Conservation (phyloP, 2,888 invertebrate genomes). For the Aphodius granarius region DNA sequence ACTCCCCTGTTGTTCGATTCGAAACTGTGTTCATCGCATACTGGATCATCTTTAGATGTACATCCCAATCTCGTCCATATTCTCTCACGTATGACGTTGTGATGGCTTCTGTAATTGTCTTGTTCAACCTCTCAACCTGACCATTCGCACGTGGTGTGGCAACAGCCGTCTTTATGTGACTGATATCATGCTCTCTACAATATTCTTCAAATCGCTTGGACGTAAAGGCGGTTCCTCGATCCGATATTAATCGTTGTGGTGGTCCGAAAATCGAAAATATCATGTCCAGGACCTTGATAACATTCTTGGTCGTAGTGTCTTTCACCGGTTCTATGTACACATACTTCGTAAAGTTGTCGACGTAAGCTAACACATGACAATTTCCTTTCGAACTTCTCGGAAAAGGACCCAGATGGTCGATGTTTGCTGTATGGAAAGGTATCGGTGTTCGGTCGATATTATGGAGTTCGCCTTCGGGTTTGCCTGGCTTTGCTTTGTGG, state of each 20-base stretch:
- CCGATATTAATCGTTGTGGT: slow-evolving; percentile 16
- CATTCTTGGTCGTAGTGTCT: slow-evolving; percentile 9
- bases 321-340: neutral
- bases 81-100: slow-evolving; percentile 34
- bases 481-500: slow-evolving; percentile 19
- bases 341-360: slow-evolving; percentile 15
- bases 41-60: slow-evolving; percentile 36
- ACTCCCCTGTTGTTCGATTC: slow-evolving; percentile 35
- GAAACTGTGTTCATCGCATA: slow-evolving; percentile 30
- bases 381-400: slow-evolving; percentile 11
- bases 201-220: slow-evolving; percentile 1
- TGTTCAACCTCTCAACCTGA: slow-evolving; percentile 35
- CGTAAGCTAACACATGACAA: neutral
- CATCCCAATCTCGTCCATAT: slow-evolving; percentile 42
- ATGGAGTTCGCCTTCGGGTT: slow-evolving; percentile 32
- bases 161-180: slow-evolving; percentile 12
- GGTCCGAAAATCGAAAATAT: slow-evolving; percentile 13
- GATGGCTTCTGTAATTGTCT: slow-evolving; percentile 21
- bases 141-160: slow-evolving; percentile 36
- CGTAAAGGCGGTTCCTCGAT: slow-evolving; percentile 19
- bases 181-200: neutral
- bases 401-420: slow-evolving; percentile 16
- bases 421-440: slow-evolving; percentile 21
- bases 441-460: slow-evolving; percentile 31
- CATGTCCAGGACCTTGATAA: neutral